Evolutionary conservation across 2,888 invertebrate genomes (phyloP), one percentile per base, ranked within the genome.

Genomic region (Eumerus sabulonum): DNA sequence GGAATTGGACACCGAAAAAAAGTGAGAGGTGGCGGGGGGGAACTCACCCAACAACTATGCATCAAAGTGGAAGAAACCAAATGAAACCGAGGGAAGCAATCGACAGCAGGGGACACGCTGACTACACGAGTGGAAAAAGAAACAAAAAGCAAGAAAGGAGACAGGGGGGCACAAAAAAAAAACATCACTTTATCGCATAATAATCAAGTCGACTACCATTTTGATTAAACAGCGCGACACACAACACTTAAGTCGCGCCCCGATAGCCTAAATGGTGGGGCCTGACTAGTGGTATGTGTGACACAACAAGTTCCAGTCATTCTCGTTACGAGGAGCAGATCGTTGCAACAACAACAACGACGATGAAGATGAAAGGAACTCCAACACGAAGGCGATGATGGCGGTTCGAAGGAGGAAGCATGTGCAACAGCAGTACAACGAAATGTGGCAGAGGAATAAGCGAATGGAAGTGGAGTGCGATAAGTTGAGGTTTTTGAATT

Each of bases 211-310:
- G 59, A 71, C 59, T 53, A 54, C 48, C 48, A 60, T 76, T 76
- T 71, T 76, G 71, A 76, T 71, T 76, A 71, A 71, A 76, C 64
- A 76, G 71, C 64, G 64, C 70, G 76, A 64, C 76, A 76, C 64
- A 76, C 63, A 76, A 63, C 51, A 76, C 64, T 64, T 57, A 47
- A 59, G 35, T 53, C 40, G 50, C 47, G 64, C 60, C 50, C 50
- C 42, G 67, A 73, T 73, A 73, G 60, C 73, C 66, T 67, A 73
- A 73, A 73, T 60, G 56, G 51, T 27, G 27, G 27, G 27, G 27
- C 3, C 27, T 4, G 3, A 7, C 27, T 47, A 56, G 53, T 48
- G 2, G 27, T 47, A 60, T 7, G 66, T 60, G 45, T 27, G 51
- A 45, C 27, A 27, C 70, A 64, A 35, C 63, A 35, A 40, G 57